Percentiles rank a stretch among this genome's conserved stretches.
phyloP scores from a whole-genome alignment of 2,113 vertebrate genomes.

The Sander lucioperca region DNA sequence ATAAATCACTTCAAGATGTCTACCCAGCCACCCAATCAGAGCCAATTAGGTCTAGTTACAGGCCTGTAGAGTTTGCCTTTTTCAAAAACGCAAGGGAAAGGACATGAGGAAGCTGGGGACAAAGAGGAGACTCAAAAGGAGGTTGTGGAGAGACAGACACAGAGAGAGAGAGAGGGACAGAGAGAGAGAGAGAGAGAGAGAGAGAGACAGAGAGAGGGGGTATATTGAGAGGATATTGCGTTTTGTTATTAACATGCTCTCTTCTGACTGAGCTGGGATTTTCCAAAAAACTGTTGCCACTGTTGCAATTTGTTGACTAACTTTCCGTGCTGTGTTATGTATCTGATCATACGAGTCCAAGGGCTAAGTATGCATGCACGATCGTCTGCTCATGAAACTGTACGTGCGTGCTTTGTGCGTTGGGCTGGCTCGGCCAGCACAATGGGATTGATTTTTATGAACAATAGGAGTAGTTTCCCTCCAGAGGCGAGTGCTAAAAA shows the following conservation, averaged over 20 bases:
- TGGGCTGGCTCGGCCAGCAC: slow-evolving; percentile 53
- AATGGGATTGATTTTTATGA: slow-evolving; percentile 72
- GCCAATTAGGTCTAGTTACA: slow-evolving; percentile 67
- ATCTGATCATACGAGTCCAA: slow-evolving; percentile 2
- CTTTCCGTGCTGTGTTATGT: not conserved
- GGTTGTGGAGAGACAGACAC: slow-evolving; percentile 1
- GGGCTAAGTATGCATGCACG: slow-evolving; percentile 7
- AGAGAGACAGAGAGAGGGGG: too few relatives aligned
- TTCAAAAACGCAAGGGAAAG: slow-evolving; percentile 21
- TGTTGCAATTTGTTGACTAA: slow-evolving; percentile 15
- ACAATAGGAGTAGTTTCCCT: slow-evolving; percentile 72
- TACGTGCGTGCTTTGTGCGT: slow-evolving; percentile 18
- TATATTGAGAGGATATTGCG: not conserved
- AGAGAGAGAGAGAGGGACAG: not conserved
- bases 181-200: too few relatives aligned
- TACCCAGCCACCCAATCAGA: slow-evolving; percentile 66
- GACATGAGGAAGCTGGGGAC: slow-evolving; percentile 35
- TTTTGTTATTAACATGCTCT: slow-evolving; percentile 10
- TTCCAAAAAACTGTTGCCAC: slow-evolving; percentile 22
- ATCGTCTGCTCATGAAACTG: not conserved
- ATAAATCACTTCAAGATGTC: slow-evolving; percentile 81
- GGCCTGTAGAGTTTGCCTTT: slow-evolving; percentile 54
- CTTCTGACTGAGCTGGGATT: not conserved
- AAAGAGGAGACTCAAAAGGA: not conserved
- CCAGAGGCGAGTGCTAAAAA: slow-evolving; percentile 69